These are phyloP conservation scores for Hucho hucho DNA, from an alignment of 2,113 vertebrate species.

Conservation along the genomic window DNA sequence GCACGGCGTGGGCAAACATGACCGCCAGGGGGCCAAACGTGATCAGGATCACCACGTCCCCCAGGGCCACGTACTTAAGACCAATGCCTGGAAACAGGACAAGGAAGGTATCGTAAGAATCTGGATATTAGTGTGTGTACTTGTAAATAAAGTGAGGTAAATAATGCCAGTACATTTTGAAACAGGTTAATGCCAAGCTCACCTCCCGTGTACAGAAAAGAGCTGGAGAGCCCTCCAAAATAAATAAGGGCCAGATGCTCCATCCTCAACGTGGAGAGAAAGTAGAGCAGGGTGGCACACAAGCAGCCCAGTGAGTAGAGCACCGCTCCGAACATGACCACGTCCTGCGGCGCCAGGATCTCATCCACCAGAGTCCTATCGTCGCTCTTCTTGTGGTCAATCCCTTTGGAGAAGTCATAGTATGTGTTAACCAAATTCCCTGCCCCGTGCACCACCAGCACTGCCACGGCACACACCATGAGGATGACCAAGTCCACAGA, in stretches of 20 bases:
- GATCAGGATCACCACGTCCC: conserved; percentile 96
- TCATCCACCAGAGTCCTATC: conserved; percentile 95
- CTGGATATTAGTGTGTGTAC: neutral
- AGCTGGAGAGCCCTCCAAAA: conserved; percentile 95
- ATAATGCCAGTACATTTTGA: neutral
- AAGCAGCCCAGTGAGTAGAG: conserved; percentile 92
- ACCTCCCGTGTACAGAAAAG: conserved; percentile 98
- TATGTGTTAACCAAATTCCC: conserved; percentile 98
- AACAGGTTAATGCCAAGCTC: conserved; percentile 43
- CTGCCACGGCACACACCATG: conserved; percentile 86
- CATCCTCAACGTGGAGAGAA: conserved; percentile 83
- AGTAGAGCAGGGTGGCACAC: conserved; percentile 86
- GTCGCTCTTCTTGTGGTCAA: conserved; percentile 98
- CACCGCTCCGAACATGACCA: conserved; percentile 91
- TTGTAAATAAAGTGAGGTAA: neutral
- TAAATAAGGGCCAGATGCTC: conserved; percentile 96
- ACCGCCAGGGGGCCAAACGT: conserved; percentile 96
- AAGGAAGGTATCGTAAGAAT: neutral
- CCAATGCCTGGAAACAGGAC: conserved; percentile 81
- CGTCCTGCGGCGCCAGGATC: conserved; percentile 92
- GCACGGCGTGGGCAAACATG: conserved; percentile 93
- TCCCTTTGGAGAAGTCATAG: conserved; percentile 98
- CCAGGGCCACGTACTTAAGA: conserved; percentile 95
- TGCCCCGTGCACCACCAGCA: conserved; percentile 92
- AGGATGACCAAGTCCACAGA: conserved; percentile 82